Evolutionary conservation across 2,113 vertebrate genomes (phyloP), one percentile per base, ranked within the genome.

Genomic region (Forbesichthys papilliferus): DNA sequence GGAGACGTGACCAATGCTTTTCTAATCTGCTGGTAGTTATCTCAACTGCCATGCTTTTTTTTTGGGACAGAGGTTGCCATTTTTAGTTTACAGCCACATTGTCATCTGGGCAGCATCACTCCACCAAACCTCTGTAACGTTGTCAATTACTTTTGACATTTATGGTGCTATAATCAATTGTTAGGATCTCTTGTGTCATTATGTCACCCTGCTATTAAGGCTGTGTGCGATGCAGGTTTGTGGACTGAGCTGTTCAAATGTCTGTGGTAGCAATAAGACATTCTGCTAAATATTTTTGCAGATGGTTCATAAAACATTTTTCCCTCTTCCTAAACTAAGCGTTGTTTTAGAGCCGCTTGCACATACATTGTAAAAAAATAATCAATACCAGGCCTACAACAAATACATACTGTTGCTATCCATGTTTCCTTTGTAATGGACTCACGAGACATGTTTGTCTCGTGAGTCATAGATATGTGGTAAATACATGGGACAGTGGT

Each of bases 391-490:
- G 85, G 69, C 64, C 75, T 82, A 76, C 73, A 66, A 63, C 72
- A 73, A 78, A 74, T 79, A 69, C 81, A 89, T 83, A 86, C 84
- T 90, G 90, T 87, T 81, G 63, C 36, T 84, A 82, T 87, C 86
- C 84, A 73, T 90, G 87, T 84, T 84, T 74, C 58, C 81, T 84
- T 89, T 86, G 68, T 87, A 84, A 77, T 77, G 71, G 60, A 86
- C 68, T 85, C 83, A 79, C 80, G 81, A 82, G 72, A 78, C 87
- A 89, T 90, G 84, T 88, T 87, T 90, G 78, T 4, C 53, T 62
- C 66, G 66, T 91, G 90, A 93, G 64, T 92, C 91, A 92, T 58
- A 16, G 67, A 66, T 83, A 61, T 79, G 73, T 72, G 74, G 72
- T 68, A 77, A 80, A 81, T 64, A 72, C 56, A 77, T 64, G 68